Evolutionary conservation across 1,140 invertebrate species (phyloP).

Genomic region (Dermatophagoides farinae): DNA sequence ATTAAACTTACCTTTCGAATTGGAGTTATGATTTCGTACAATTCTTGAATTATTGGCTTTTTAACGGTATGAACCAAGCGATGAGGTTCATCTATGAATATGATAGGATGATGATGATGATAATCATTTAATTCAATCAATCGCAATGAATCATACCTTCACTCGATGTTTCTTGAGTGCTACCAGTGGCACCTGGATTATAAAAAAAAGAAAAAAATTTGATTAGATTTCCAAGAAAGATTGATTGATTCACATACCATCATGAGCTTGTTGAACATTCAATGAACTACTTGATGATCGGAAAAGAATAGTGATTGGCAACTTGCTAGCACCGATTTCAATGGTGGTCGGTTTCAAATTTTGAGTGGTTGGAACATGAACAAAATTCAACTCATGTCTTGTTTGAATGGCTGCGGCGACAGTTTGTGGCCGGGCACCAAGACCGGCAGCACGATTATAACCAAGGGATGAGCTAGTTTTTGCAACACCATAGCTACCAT

Average conservation of each 20-base stretch:
- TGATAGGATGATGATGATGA: not conserved
- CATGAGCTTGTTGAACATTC: constrained; percentile 8
- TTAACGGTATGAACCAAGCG: not conserved
- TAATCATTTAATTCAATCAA: not conserved
- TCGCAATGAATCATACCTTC: not conserved
- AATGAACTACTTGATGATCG: not conserved
- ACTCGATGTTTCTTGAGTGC: not conserved
- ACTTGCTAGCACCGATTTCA: not conserved
- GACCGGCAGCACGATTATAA: not conserved
- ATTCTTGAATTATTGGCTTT: constrained; percentile 10
- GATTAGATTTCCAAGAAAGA: not conserved
- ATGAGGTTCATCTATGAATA: constrained; percentile 4
- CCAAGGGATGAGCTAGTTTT: not conserved
- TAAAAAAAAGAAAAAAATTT: not conserved
- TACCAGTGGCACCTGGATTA: not conserved
- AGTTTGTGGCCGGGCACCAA: not conserved
- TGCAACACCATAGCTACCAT: not conserved
- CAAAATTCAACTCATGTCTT: not conserved
- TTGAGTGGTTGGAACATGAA: not conserved
- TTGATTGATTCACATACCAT: not conserved
- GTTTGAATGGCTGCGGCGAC: constrained; percentile 5
- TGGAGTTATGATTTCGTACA: constrained; percentile 12
- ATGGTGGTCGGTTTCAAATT: not conserved
- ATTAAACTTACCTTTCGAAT: too few relatives aligned
- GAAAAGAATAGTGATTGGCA: constrained; percentile 8